Conservation (phyloP, 23 tunicate genomes). For the Ciona savignyi region DNA sequence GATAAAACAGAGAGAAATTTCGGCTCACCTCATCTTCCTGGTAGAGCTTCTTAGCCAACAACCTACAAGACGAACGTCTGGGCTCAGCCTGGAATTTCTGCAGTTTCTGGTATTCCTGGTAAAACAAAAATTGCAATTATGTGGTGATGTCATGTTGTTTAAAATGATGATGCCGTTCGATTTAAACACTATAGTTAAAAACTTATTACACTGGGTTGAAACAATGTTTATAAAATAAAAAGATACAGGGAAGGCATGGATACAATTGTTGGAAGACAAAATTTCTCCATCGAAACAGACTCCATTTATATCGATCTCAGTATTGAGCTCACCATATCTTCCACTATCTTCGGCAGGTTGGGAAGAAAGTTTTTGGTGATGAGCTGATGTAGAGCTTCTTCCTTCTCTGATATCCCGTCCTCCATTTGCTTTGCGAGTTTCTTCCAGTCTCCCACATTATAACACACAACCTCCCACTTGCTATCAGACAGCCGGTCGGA, state of each 20-base stretch:
- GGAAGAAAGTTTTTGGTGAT: conserved; percentile 91
- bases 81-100: conserved; percentile 65
- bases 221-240: no score
- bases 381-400: conserved; percentile 59
- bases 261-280: no score
- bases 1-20: no score
- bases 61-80: conserved; percentile 66
- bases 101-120: conserved; percentile 55
- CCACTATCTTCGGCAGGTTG: conserved; percentile 82
- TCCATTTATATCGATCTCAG: no score
- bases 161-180: no score
- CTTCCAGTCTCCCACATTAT: conserved; percentile 81
- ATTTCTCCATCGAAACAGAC: background rate
- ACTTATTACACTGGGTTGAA: no score
- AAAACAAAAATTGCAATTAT: background rate
- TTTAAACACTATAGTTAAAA: no score
- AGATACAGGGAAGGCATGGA: no score
- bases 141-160: background rate
- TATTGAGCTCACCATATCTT: conserved; percentile 93
- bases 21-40: conserved; percentile 59
- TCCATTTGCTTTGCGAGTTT: conserved; percentile 39
- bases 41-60: conserved; percentile 70
- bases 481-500: conserved; percentile 18
- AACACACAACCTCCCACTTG: conserved; percentile 88
- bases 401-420: conserved; percentile 48